Conservation (phyloP, 2,113 vertebrate genomes). For the Shinisaurus crocodilurus region DNA sequence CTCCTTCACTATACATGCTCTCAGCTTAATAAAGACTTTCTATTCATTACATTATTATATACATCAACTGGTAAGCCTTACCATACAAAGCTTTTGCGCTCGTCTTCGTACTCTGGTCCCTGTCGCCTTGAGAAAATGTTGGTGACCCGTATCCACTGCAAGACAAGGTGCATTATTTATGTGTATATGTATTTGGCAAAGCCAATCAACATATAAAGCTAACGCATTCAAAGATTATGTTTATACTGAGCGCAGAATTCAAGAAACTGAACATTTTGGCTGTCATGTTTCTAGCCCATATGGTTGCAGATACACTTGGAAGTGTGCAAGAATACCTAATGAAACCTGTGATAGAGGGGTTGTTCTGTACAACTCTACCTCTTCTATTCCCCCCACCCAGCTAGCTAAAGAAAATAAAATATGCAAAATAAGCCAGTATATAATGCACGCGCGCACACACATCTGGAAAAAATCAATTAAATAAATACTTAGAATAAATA, state of each 20-base stretch:
- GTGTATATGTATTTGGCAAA: not conserved
- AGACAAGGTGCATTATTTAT: slow-evolving; percentile 57
- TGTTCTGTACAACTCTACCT: no score
- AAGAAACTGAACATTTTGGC: not conserved
- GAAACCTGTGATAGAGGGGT: no score
- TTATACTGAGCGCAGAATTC: no score
- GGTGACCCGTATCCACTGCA: slow-evolving; percentile 81
- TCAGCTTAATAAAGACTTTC: not conserved
- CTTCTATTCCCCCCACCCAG: no score
- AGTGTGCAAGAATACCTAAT: not conserved
- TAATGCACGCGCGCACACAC: no score
- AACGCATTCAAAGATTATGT: not conserved
- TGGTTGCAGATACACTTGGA: not conserved
- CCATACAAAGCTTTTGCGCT: slow-evolving; percentile 84
- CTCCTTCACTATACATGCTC: not conserved
- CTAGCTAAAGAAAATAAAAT: no score
- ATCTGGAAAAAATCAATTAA: no score
- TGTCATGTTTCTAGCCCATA: not conserved
- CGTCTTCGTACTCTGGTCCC: slow-evolving; percentile 76
- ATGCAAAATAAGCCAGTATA: no score
- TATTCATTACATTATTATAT: not conserved
- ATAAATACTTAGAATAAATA: no score
- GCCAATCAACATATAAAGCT: not conserved
- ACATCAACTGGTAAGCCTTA: slow-evolving; percentile 49
- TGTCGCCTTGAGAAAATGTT: slow-evolving; percentile 71